Evolutionary conservation across 2,113 vertebrate species (phyloP), one percentile per base, ranked within the genome.

Genomic region (Microcebus lehilahytsara): DNA sequence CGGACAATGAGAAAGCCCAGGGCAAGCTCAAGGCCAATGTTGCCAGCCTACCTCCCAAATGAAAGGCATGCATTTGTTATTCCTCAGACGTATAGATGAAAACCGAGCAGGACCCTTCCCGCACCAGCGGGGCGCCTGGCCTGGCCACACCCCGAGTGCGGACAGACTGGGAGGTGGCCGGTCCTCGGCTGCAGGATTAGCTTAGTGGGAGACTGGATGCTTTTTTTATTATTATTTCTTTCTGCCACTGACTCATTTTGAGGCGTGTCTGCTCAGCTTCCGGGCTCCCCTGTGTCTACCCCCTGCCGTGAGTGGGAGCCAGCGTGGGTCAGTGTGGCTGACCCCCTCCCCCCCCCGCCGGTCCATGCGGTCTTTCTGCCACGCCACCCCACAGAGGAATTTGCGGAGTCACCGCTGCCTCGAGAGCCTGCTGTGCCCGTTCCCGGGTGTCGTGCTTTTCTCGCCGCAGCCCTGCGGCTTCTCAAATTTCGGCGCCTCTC

Each of bases 271-370:
- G 46, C 23, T 42, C 0, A 0, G 27, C 49, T 79, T 27, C 60
- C 9, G 1, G 25, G 9, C 25, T 9, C 19, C 13, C 51, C 51
- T 0, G 34, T 0, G 0, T 1, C 6, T n/a, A 3, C 13, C 51
- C 51, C 51, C 13, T 13, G 51, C 51, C 51, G 13, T 51, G 46
- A 5, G 60, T 27, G 60, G 60, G 60, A 9, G 51, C 51, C 51
- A 3, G 51, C 51, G 51, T 51, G 51, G 51, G 51, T 0, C 51
- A 14, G 51, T 13, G 51, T 51, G 51, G 51, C 51, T 3, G 13
- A 51, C 42, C 42, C 42, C 13, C 49, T 2, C 2, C 49, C 49
- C 49, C 49, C 11, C 49, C n/a, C n/a, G 49, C 49, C 13, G 11
- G 4, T 12, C 23, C 9, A 27, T 64, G 60, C 6, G 13, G 53